A percentile compares a stretch with the other conserved stretches of the same genome.
Conservation (phyloP, 2,888 invertebrate genomes). For the Chydorus sphaericus region DNA sequence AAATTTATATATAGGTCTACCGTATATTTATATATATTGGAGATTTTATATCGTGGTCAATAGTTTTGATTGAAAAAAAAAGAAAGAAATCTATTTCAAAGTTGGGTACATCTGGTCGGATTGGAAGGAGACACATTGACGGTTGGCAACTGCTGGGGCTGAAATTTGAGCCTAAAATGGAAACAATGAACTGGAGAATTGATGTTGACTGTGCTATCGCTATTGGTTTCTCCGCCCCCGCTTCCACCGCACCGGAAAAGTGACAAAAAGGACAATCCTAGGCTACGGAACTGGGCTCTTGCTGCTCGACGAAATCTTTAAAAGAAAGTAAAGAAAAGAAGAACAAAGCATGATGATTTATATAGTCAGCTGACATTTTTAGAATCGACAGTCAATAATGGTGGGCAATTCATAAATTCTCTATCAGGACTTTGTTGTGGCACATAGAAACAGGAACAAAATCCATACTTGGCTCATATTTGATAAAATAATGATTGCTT, state of each 20-base stretch:
- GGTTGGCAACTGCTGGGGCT: background rate
- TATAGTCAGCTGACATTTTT: no score
- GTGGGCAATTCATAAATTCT: no score
- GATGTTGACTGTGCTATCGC: no score
- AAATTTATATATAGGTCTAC: no score
- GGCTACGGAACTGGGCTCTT: background rate
- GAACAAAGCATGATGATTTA: no score
- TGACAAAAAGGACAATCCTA: no score
- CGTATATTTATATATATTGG: background rate
- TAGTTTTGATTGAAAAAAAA: background rate
- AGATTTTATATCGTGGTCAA: background rate
- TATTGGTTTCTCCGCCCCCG: background rate
- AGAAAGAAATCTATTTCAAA: background rate
- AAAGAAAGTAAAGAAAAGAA: no score
- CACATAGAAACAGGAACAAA: no score
- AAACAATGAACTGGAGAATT: background rate
- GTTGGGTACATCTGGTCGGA: slow-evolving; percentile 7
- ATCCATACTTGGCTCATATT: no score
- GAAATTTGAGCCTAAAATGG: background rate
- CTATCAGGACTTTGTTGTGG: no score
- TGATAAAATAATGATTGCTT: no score
- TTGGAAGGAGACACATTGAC: slow-evolving; percentile 27
- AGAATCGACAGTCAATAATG: no score
- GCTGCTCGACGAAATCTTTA: slow-evolving; percentile 47
- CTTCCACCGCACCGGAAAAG: background rate